phyloP scores from a whole-genome alignment of 2,888 invertebrate genomes.

The Thelaira solivaga region DNA sequence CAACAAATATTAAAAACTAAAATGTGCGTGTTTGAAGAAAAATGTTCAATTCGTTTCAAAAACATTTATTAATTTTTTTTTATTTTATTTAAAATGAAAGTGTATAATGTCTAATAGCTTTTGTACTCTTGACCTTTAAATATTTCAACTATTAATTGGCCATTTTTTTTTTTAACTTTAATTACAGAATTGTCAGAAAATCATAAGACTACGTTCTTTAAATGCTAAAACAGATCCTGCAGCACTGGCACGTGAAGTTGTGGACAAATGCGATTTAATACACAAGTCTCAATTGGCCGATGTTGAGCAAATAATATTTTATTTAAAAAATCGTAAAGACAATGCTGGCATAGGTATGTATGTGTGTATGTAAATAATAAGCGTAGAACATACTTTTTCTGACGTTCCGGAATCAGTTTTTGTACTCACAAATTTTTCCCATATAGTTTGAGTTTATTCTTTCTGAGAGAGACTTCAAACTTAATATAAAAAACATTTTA shows the following conservation, averaged over 20 bases:
- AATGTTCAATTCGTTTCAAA: too few species aligned
- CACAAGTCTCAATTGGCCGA: conserved; percentile 88
- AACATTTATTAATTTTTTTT: neutral
- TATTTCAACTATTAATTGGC: conserved; percentile 40
- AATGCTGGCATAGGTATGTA: conserved; percentile 72
- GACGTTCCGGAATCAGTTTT: too few species aligned
- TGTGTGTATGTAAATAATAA: neutral
- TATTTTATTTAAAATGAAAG: too few species aligned
- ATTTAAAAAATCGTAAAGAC: conserved; percentile 87
- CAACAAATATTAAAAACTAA: conserved; percentile 3
- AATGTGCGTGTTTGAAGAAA: conserved; percentile 42
- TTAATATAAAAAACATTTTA: too few species aligned
- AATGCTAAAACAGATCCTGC: conserved; percentile 88
- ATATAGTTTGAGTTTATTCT: too few species aligned
- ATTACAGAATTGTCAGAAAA: conserved; percentile 85
- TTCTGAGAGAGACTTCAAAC: too few species aligned
- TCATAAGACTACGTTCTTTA: conserved; percentile 88
- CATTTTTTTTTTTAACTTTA: conserved; percentile 14
- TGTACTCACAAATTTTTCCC: too few species aligned
- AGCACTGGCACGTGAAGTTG: conserved; percentile 88
- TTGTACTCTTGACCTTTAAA: conserved; percentile 59
- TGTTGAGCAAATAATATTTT: conserved; percentile 91
- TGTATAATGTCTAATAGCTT: neutral
- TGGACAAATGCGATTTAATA: conserved; percentile 90
- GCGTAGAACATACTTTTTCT: neutral